Percentiles rank a stretch among this genome's conserved stretches.
These are phyloP conservation scores for Nipponia nippon DNA, from an alignment of 2,113 vertebrate species.

Conservation along the genomic window DNA sequence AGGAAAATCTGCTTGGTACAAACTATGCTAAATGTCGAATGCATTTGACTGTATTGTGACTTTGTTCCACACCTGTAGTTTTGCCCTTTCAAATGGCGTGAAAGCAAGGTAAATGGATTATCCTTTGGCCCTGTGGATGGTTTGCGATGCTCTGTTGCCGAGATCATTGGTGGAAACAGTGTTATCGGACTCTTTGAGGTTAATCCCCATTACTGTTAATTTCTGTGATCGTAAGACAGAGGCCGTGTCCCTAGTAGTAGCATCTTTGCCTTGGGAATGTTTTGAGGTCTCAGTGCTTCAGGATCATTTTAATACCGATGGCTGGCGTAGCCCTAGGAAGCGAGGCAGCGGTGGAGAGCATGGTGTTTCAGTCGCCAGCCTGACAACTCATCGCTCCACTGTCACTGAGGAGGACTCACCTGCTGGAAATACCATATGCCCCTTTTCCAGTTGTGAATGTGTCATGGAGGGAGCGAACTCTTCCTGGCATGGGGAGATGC, in stretches of 20 bases:
- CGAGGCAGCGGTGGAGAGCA: fast-evolving
- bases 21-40: neutral
- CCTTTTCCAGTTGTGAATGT: neutral
- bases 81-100: neutral
- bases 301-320: neutral
- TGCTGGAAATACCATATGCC: neutral
- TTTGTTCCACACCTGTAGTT: neutral
- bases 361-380: fast-evolving
- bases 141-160: neutral
- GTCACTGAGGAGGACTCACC: neutral
- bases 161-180: neutral
- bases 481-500: neutral
- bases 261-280: neutral
- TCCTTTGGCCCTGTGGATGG: neutral
- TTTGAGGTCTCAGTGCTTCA: neutral
- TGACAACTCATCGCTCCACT: neutral
- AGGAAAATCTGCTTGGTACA: neutral
- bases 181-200: neutral
- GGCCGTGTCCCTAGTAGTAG: fast-evolving
- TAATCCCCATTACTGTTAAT: neutral
- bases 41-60: neutral
- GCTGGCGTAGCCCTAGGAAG: neutral
- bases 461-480: neutral
- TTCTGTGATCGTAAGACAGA: neutral
- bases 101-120: neutral